These are phyloP conservation scores for Galago senegalensis DNA, from an alignment of 2,797 vertebrate species.

Conservation along the genomic window DNA sequence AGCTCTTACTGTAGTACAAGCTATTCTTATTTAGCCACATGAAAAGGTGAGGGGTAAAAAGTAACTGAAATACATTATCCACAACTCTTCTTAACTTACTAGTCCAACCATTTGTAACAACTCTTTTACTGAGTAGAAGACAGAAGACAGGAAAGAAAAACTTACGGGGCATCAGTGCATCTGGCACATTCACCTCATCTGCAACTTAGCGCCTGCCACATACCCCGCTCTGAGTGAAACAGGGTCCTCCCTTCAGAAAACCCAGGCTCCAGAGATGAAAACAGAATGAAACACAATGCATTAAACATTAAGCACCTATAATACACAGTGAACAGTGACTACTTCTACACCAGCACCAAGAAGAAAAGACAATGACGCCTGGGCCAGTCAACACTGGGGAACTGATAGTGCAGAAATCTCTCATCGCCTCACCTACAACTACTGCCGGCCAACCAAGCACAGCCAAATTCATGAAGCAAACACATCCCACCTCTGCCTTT, in stretches of 20 bases:
- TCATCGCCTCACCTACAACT: not conserved
- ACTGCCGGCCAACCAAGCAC: not conserved
- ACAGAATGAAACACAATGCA: not conserved
- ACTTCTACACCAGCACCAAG: not conserved
- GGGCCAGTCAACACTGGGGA: not conserved
- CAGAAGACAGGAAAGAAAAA: not conserved
- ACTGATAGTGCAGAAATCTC: not conserved
- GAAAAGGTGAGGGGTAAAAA: not conserved
- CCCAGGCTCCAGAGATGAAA: not conserved
- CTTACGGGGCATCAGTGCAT: rapidly evolving
- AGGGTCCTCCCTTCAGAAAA: not conserved
- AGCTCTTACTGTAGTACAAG: not conserved
- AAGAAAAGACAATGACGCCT: not conserved
- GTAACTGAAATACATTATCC: not conserved
- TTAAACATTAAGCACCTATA: not conserved
- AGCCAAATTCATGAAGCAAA: not conserved
- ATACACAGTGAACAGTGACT: not conserved
- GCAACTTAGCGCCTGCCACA: not conserved
- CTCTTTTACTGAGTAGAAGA: not conserved
- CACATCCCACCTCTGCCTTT: not conserved
- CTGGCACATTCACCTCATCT: not conserved
- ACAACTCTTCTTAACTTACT: not conserved
- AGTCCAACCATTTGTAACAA: not conserved
- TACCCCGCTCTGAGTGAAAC: not conserved
- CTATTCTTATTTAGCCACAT: not conserved